Evolutionary conservation across 2,888 invertebrate species (phyloP).

Genomic region (Rambutsinella grinnellia): DNA sequence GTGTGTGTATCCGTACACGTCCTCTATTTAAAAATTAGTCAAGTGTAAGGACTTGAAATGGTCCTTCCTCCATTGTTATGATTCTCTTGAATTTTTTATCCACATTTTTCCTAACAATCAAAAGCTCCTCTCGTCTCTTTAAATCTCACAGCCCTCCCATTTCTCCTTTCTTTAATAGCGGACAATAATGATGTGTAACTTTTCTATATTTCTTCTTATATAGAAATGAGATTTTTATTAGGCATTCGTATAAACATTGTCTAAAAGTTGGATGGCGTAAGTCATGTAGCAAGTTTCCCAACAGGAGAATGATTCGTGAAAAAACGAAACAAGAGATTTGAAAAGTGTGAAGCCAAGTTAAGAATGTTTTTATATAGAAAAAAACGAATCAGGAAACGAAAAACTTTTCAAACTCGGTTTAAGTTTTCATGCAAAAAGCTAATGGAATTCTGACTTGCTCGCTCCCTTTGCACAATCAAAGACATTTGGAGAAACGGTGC

Average conservation of each 20-base stretch:
- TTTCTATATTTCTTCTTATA: too few relatives aligned
- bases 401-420: conserved; percentile 41
- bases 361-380: conserved; percentile 14
- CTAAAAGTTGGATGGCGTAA: too few relatives aligned
- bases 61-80: conserved; percentile 12
- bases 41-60: conserved; percentile 38
- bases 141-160: conserved; percentile 31
- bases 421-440: conserved; percentile 50
- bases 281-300: conserved; percentile 18
- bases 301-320: conserved; percentile 40
- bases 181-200: not conserved
- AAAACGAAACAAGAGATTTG: conserved; percentile 17
- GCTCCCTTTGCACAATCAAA: too few relatives aligned
- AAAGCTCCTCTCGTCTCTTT: conserved; percentile 19
- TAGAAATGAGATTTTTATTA: too few relatives aligned
- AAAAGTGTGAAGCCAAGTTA: conserved; percentile 33
- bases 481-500: too few relatives aligned
- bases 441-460: conserved; percentile 45
- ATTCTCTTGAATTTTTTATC: conserved; percentile 31
- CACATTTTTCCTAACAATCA: conserved; percentile 35
- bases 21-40: conserved; percentile 26
- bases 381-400: conserved; percentile 8
- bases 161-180: conserved; percentile 10
- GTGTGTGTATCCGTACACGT: not conserved
- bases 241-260: too few relatives aligned